Conservation (phyloP, 2,888 invertebrate genomes). For the Euzetes globulus region DNA sequence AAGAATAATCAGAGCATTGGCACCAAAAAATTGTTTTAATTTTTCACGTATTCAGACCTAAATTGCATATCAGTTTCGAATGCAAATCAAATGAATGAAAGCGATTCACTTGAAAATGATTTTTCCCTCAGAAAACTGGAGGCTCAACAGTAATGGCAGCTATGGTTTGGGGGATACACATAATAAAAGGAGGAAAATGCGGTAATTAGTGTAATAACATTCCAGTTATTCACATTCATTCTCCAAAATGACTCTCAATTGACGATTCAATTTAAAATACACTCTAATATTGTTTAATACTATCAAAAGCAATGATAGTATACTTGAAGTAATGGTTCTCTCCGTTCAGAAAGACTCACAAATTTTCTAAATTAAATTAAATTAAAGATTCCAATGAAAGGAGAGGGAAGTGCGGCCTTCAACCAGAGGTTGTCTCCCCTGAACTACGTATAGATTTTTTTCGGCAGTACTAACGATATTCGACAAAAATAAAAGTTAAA, state of each 20-base stretch:
- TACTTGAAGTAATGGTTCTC: not conserved
- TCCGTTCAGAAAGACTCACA: not conserved
- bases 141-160: not conserved
- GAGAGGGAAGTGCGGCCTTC: not conserved
- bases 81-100: not conserved
- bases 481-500: no score
- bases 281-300: not conserved
- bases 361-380: not conserved
- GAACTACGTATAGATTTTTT: no score
- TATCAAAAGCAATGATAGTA: not conserved
- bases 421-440: no score
- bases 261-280: slow-evolving; percentile 10
- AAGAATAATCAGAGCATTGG: slow-evolving; percentile 6
- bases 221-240: slow-evolving; percentile 1
- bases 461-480: no score
- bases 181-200: not conserved
- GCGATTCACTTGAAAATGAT: not conserved
- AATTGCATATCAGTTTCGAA: not conserved
- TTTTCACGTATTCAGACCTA: not conserved
- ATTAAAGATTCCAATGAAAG: not conserved
- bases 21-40: not conserved
- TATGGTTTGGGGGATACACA: not conserved
- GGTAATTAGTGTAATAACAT: slow-evolving; percentile 14
- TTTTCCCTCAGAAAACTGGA: no score
- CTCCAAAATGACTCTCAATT: not conserved